Conservation (phyloP, 2,797 vertebrate species). For the Pachyuromys duprasi region DNA sequence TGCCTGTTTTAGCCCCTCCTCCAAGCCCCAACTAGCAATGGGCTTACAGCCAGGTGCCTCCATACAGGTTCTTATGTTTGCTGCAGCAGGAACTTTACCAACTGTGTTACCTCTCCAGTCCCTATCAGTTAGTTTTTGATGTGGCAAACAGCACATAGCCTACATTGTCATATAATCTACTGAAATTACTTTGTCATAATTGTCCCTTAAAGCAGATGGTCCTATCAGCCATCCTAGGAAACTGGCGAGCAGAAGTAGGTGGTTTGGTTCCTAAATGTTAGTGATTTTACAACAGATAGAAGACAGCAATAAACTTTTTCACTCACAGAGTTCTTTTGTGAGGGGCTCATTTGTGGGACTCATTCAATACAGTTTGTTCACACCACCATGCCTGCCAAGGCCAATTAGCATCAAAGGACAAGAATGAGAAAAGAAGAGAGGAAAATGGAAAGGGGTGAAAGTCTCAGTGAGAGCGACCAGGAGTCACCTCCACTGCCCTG, state of each 20-base stretch:
- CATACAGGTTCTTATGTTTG: background rate
- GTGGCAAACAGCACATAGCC: background rate
- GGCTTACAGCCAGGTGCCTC: background rate
- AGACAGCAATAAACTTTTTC: background rate
- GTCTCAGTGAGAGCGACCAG: background rate
- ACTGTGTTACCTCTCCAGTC: background rate
- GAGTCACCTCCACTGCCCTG: background rate
- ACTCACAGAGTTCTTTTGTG: background rate
- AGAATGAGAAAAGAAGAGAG: background rate
- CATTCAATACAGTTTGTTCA: background rate
- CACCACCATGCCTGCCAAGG: background rate
- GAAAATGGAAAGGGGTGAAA: background rate
- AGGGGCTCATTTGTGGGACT: background rate
- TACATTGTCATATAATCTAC: background rate
- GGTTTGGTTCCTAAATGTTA: background rate
- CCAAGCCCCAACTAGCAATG: background rate
- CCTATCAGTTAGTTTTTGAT: slow-evolving; percentile 12
- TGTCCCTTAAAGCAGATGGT: background rate
- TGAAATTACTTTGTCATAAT: slow-evolving; percentile 54
- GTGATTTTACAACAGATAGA: background rate
- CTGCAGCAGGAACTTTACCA: background rate
- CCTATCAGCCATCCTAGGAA: background rate
- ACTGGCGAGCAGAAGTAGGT: background rate
- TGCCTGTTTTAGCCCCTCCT: background rate
- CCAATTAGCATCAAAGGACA: background rate